Conservation (phyloP, 2,113 vertebrate species). For the Dicrurus megarhynchus region DNA sequence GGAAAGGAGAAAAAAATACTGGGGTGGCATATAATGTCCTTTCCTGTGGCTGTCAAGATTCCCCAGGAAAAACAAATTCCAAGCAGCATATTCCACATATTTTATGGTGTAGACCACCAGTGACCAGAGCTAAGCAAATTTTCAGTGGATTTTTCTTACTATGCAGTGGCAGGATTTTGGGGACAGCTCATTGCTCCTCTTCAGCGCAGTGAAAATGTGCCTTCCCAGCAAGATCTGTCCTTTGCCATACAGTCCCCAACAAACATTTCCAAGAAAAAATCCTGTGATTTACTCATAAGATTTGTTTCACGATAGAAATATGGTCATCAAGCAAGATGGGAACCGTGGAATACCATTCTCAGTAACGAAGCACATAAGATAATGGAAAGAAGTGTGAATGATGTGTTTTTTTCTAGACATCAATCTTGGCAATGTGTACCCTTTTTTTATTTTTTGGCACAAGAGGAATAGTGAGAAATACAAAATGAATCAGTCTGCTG, state of each 20-base stretch:
- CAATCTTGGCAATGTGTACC: not conserved
- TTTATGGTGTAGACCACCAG: not conserved
- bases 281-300: not conserved
- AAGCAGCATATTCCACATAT: not conserved
- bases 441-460: not conserved
- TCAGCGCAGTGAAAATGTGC: not conserved
- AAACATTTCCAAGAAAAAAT: not conserved
- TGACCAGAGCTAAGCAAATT: not conserved
- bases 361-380: not conserved
- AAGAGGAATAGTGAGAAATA: not conserved
- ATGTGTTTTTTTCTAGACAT: accelerated
- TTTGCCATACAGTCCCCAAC: not conserved
- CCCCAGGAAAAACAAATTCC: not conserved
- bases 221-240: not conserved
- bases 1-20: not conserved
- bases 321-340: not conserved
- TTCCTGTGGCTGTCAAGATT: not conserved
- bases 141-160: not conserved
- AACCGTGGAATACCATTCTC: not conserved
- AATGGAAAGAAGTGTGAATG: not conserved
- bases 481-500: not conserved
- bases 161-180: not conserved
- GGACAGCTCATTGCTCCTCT: not conserved
- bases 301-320: not conserved
- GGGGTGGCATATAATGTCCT: accelerated